phyloP scores from a whole-genome alignment of 2,113 vertebrate genomes.

The Gnathonemus longibarbis region DNA sequence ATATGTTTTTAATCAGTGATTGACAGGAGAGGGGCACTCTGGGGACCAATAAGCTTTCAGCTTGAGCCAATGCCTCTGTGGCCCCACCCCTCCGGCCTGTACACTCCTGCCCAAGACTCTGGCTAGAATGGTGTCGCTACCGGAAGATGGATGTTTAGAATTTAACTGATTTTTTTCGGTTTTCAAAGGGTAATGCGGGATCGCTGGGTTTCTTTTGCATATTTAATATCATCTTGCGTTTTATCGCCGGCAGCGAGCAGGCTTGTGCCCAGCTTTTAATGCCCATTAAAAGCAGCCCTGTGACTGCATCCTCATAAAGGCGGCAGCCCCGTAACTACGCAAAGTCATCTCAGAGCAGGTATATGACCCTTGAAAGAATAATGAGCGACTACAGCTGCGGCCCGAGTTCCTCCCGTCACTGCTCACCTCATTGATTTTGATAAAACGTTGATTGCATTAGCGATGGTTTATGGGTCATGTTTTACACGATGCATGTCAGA shows the following conservation, averaged over 20 bases:
- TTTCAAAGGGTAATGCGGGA: background rate
- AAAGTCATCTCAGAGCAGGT: slow-evolving; percentile 15
- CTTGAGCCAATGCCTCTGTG: background rate
- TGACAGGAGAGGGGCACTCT: background rate
- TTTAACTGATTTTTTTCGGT: background rate
- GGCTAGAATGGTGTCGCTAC: background rate
- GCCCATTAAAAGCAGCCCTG: slow-evolving; percentile 57
- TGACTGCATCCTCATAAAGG: slow-evolving; percentile 55
- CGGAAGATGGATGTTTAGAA: background rate
- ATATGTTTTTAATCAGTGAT: background rate
- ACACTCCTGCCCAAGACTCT: background rate
- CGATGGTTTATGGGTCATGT: slow-evolving; percentile 31
- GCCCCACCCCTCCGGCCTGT: no score
- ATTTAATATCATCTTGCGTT: background rate
- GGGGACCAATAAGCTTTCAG: background rate
- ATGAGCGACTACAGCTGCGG: slow-evolving; percentile 50
- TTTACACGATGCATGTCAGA: slow-evolving; percentile 27
- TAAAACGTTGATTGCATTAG: slow-evolving; percentile 27
- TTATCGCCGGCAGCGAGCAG: slow-evolving; percentile 11
- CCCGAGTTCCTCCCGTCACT: slow-evolving; percentile 48
- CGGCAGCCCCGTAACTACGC: slow-evolving; percentile 42
- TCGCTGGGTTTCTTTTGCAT: background rate
- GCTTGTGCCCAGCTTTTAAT: slow-evolving; percentile 46
- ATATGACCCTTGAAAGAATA: slow-evolving; percentile 44
- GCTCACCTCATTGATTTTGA: slow-evolving; percentile 37